Evolutionary conservation across 2,797 vertebrate genomes (phyloP).

Genomic region (Chaetophractus vellerosus): DNA sequence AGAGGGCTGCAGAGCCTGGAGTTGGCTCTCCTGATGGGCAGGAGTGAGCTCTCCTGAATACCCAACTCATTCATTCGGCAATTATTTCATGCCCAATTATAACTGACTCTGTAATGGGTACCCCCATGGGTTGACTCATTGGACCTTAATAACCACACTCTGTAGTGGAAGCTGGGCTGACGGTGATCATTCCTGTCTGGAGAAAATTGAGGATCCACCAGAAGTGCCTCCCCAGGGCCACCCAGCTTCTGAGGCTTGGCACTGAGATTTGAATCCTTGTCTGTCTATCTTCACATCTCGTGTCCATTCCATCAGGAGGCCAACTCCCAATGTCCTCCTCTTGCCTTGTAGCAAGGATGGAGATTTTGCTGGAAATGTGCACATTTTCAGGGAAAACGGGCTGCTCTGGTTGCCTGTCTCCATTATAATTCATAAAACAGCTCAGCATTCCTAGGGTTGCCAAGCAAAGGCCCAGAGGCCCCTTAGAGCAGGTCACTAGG

Average conservation of each 20-base stretch:
- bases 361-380: neutral
- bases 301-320: neutral
- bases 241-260: slow-evolving; percentile 14
- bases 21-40: neutral
- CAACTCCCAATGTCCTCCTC: neutral
- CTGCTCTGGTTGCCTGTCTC: neutral
- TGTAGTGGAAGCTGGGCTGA: neutral
- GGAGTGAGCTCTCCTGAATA: neutral
- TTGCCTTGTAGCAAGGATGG: neutral
- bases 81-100: neutral
- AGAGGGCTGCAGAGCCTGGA: neutral
- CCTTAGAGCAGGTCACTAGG: neutral
- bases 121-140: neutral
- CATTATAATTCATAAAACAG: neutral
- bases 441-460: neutral
- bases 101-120: neutral
- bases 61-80: neutral
- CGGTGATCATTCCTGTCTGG: neutral
- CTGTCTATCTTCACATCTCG: neutral
- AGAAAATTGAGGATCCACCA: neutral
- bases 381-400: neutral
- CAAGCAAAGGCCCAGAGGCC: neutral
- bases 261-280: neutral
- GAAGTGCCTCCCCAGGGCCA: neutral
- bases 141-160: neutral